phyloP scores from a whole-genome alignment of 1,140 invertebrate genomes.

The Ectropis grisescens region DNA sequence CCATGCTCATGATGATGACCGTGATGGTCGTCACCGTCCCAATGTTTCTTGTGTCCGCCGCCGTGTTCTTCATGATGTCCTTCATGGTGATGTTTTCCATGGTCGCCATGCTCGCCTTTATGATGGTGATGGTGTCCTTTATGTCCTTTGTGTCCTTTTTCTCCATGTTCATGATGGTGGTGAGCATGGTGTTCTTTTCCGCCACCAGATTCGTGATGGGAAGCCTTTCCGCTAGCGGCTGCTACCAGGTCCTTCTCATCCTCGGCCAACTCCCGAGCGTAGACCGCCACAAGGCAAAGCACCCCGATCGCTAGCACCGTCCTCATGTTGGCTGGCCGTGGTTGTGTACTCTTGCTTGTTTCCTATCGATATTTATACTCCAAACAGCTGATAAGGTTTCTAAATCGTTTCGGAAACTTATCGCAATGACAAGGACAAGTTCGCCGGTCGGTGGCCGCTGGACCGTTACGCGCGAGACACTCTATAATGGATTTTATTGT shows the following conservation, averaged over 20 bases:
- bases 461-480: slow-evolving; percentile 35
- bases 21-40: slow-evolving; percentile 51
- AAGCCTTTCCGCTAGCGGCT: slow-evolving; percentile 73
- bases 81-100: slow-evolving; percentile 46
- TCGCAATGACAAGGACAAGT: slow-evolving; percentile 52
- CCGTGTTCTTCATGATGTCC: slow-evolving; percentile 51
- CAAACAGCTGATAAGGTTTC: too few species aligned
- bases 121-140: slow-evolving; percentile 58
- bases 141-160: slow-evolving; percentile 53
- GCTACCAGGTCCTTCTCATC: slow-evolving; percentile 46
- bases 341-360: slow-evolving; percentile 22
- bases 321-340: slow-evolving; percentile 45
- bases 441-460: slow-evolving; percentile 27
- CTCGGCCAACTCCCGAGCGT: slow-evolving; percentile 34
- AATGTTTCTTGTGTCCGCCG: slow-evolving; percentile 48
- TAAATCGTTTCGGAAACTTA: slow-evolving; percentile 27
- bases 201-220: slow-evolving; percentile 77
- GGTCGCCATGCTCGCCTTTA: slow-evolving; percentile 48
- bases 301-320: slow-evolving; percentile 38
- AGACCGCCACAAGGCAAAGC: slow-evolving; percentile 46
- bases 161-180: slow-evolving; percentile 53
- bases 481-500: slow-evolving; percentile 25
- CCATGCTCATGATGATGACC: slow-evolving; percentile 54
- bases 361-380: slow-evolving; percentile 44
- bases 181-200: slow-evolving; percentile 51